These are phyloP conservation scores for Ornithorhynchus anatinus DNA, from an alignment of 2,113 vertebrate species.

Conservation along the genomic window DNA sequence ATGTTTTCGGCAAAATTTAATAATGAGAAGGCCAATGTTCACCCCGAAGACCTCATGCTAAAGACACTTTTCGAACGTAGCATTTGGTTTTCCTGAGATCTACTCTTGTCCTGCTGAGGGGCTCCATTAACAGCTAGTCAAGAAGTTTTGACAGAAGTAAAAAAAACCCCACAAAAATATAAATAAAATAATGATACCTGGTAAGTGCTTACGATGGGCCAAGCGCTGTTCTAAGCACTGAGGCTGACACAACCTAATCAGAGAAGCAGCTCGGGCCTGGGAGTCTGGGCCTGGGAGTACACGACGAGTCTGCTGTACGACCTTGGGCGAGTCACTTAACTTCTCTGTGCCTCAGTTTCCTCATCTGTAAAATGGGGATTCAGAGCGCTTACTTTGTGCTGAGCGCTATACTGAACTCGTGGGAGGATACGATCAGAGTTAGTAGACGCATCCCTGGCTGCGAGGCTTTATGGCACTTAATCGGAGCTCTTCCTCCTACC, in stretches of 20 bases:
- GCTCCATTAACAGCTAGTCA: accelerated
- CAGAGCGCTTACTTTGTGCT: no score
- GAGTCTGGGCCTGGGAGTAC: no score
- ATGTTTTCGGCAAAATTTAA: neutral
- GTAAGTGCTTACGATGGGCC: neutral
- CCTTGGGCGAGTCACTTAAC: no score
- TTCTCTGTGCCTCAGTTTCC: no score
- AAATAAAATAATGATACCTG: accelerated
- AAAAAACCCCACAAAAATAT: neutral
- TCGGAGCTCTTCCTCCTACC: neutral
- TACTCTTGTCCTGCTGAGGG: neutral
- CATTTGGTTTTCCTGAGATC: neutral
- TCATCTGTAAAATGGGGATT: no score
- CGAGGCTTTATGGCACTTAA: no score
- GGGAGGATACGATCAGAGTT: no score
- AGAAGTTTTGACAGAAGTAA: neutral
- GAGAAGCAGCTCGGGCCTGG: neutral
- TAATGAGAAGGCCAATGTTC: constrained; percentile 22
- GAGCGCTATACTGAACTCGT: no score
- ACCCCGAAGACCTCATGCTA: constrained; percentile 2
- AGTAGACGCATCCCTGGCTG: no score
- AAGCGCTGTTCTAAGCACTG: no score
- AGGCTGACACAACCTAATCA: no score
- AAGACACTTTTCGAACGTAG: neutral
- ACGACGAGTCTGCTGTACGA: no score